Percentiles rank a stretch among this genome's conserved stretches.
Evolutionary conservation across 2,888 invertebrate species (phyloP).

Genomic region (Ormia ochracea): DNA sequence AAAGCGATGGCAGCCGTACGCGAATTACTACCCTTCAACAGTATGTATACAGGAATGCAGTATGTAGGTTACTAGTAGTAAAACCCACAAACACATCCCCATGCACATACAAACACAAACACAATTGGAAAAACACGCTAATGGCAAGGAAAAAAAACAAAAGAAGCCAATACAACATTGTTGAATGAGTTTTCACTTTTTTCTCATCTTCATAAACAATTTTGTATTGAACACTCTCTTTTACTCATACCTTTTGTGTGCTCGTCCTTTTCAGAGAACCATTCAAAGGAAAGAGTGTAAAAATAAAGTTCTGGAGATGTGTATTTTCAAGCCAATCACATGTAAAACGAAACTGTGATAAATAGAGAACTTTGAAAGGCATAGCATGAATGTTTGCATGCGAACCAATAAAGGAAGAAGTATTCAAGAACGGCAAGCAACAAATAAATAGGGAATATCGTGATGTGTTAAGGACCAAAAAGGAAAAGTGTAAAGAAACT

Average conservation of each 20-base stretch:
- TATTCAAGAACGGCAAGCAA: not conserved
- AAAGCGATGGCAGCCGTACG: not conserved
- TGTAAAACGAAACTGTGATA: not conserved
- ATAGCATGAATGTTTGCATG: not conserved
- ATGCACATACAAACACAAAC: not conserved
- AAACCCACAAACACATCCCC: not conserved
- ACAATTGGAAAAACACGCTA: not conserved
- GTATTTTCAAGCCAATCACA: not conserved
- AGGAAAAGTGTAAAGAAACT: conserved; percentile 33
- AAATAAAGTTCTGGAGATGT: not conserved
- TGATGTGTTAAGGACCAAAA: conserved; percentile 22
- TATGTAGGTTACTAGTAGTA: conserved; percentile 59
- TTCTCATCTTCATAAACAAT: not conserved
- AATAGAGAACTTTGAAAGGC: conserved; percentile 17
- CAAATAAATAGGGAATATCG: conserved; percentile 25
- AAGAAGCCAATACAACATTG: conserved; percentile 36
- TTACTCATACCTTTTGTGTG: not conserved
- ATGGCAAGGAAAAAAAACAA: not conserved
- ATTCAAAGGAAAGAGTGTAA: not conserved
- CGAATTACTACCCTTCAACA: not conserved
- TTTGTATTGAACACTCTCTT: conserved; percentile 27
- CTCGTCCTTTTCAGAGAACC: not conserved
- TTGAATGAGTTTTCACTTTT: conserved; percentile 43
- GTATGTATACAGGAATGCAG: conserved; percentile 49
- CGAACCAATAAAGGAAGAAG: not conserved